Evolutionary conservation across 2,888 invertebrate species (phyloP), one percentile per base, ranked within the genome.

Genomic region (Gasteruption jaculator): DNA sequence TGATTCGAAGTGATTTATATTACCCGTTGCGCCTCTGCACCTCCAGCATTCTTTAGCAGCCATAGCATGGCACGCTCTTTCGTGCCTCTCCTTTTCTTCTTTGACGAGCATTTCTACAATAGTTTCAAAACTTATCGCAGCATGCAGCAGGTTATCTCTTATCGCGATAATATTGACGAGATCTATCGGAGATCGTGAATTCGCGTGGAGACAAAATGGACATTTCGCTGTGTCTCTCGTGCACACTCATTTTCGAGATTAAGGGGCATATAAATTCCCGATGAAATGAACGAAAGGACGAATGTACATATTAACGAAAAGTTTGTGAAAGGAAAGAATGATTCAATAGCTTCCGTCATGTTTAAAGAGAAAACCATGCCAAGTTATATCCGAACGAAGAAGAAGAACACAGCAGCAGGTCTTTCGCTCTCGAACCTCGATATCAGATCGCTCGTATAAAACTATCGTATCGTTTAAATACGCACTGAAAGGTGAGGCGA

Each of bases 401-500:
- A 29, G 11, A 21, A 32, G 26, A 11, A 20, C 41, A 26, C 32
- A 24, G 37, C 44, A 46, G 31, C 31, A 44, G 52, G 53, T 52
- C 63, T 57, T 61, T 62, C 60, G 58, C 61, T 61, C 62, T 61
- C 56, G 56, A 60, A 60, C 48, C 48, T 47, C 60, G 65, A 63
- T 68, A 69, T 70, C 69, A 69, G 69, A 69, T 69, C 68, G 65
- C 63, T 61, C 65, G 69, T 68, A 67, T 69, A 69, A 68, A 69
- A 69, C 65, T 65, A 70, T 68, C 70, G 70, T 70, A 69, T 70
- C 70, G 68, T 68, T 70, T 70, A 70, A 70, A 70, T 70, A 70
- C 69, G 69, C 70, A 69, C 68, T 70, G 70, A 70, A 70, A 70
- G 70, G 70, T 70, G 70, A 70, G 70, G 69, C 65, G 70, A 70